Evolutionary conservation across 2,113 vertebrate genomes (phyloP).

Genomic region (Apteryx owenii): DNA sequence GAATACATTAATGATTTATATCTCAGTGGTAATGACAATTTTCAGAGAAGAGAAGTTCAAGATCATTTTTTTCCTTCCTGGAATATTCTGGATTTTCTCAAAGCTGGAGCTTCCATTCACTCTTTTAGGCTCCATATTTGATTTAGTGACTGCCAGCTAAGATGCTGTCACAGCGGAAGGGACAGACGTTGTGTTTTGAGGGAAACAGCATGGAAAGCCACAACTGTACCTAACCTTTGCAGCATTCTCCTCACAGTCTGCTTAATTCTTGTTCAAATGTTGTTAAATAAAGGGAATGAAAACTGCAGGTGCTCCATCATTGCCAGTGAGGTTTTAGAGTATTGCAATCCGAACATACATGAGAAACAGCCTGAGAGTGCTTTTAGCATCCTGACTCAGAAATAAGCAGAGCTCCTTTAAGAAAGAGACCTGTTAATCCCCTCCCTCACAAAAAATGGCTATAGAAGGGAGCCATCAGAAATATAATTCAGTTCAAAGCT

Average conservation of each 20-base stretch:
- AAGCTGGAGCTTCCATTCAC: neutral
- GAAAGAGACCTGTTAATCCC: neutral
- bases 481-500: neutral
- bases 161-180: neutral
- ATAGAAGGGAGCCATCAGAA: neutral
- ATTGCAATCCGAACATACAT: neutral
- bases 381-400: neutral
- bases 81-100: neutral
- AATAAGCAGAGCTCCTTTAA: neutral
- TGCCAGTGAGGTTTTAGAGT: neutral
- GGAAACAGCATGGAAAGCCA: neutral
- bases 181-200: neutral
- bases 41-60: neutral
- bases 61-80: neutral
- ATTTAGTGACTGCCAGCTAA: neutral
- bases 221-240: neutral
- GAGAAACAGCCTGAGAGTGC: conserved; percentile 8
- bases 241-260: neutral
- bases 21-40: neutral
- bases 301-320: neutral
- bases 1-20: neutral
- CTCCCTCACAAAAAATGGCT: neutral
- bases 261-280: conserved; percentile 22
- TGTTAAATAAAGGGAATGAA: conserved; percentile 39
- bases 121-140: neutral